A percentile compares a stretch with the other conserved stretches of the same genome.
These are phyloP conservation scores for Pelodytes ibericus DNA, from an alignment of 2,797 vertebrate species.

Conservation along the genomic window DNA sequence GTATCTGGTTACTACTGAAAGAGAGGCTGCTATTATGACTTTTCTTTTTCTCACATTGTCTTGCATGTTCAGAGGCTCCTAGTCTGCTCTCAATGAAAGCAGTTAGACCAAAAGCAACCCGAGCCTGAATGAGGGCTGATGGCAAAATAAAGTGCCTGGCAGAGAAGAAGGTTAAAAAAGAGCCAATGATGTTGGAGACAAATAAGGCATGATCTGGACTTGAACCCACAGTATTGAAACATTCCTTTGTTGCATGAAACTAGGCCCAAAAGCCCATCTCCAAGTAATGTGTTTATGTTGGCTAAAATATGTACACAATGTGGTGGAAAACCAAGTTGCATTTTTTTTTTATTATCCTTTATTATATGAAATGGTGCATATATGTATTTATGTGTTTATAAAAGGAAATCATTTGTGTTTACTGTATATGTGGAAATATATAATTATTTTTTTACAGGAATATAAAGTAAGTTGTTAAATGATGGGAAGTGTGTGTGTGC, in stretches of 20 bases:
- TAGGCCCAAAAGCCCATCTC: constrained; percentile 11
- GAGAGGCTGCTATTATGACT: constrained; percentile 19
- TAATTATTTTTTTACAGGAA: too few relatives aligned
- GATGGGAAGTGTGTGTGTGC: too few relatives aligned
- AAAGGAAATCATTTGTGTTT: too few relatives aligned
- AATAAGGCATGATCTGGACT: not conserved
- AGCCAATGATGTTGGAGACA: not conserved
- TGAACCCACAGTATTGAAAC: not conserved
- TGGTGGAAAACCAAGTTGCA: too few relatives aligned
- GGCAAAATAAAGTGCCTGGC: not conserved
- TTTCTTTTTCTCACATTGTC: constrained; percentile 19
- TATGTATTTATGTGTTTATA: too few relatives aligned
- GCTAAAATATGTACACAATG: too few relatives aligned
- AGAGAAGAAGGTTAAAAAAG: not conserved
- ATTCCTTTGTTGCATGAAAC: not conserved
- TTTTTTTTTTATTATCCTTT: too few relatives aligned
- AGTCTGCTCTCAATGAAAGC: not conserved
- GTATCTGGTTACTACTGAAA: constrained; percentile 25
- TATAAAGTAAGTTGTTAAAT: too few relatives aligned
- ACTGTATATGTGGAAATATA: too few relatives aligned
- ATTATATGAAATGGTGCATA: too few relatives aligned
- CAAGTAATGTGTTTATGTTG: not conserved
- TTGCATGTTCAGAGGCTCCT: constrained; percentile 14
- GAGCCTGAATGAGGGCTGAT: not conserved
- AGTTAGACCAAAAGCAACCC: not conserved